Conservation (phyloP, 2,797 vertebrate genomes). For the Neopelma chrysocephalum region DNA sequence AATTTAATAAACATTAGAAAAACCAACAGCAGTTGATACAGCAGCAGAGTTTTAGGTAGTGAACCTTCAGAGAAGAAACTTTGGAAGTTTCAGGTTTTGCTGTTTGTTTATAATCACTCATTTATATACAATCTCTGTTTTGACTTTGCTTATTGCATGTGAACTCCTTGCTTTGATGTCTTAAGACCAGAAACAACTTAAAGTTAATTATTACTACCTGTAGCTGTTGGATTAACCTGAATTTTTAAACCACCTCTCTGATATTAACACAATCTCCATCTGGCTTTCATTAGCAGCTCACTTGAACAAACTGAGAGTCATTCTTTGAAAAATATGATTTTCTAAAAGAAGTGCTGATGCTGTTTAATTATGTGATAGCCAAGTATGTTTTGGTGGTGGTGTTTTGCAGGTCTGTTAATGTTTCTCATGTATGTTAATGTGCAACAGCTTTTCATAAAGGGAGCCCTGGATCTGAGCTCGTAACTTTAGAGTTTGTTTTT, state of each 20-base stretch:
- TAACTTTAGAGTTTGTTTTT: not conserved
- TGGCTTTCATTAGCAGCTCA: not conserved
- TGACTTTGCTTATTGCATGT: not conserved
- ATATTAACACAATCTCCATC: not conserved
- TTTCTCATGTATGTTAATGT: not conserved
- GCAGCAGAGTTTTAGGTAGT: not conserved
- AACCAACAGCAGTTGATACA: not conserved
- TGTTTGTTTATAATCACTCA: not conserved
- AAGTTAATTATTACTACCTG: constrained; percentile 23
- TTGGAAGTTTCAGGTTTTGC: not conserved
- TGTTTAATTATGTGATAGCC: not conserved
- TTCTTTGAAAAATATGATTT: not conserved
- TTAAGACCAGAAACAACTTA: not conserved
- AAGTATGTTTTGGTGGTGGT: not conserved
- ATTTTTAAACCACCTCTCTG: not conserved
- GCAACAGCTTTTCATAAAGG: not conserved
- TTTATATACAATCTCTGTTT: not conserved
- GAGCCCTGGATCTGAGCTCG: not conserved
- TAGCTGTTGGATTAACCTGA: constrained; percentile 12
- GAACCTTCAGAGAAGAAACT: not conserved
- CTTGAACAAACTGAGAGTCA: not conserved
- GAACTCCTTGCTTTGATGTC: not conserved
- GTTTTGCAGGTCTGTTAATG: not conserved
- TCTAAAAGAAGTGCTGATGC: not conserved
- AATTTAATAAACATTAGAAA: not conserved